Evolutionary conservation across 2,113 vertebrate genomes (phyloP), one percentile per base, ranked within the genome.

Genomic region (Genyomyrus donnyi): DNA sequence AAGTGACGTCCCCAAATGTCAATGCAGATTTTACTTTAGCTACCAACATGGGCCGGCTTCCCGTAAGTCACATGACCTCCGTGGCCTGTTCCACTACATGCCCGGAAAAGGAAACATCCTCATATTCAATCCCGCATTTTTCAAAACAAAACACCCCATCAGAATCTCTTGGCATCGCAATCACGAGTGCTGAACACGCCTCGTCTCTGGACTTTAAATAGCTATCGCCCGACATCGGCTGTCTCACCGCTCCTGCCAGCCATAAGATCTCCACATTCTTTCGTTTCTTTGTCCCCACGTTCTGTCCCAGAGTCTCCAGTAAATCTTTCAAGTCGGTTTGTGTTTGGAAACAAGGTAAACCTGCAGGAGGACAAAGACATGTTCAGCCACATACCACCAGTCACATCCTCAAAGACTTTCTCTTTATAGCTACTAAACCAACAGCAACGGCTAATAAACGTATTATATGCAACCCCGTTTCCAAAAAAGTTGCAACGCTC

Each of bases 181-280:
- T 66, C 58, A 66, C n/a, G 9, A 3, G 58, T 27, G n/a, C 58
- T 1, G n/a, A 9, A 11, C n/a, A 70, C 62, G 58, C 58, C 58
- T 27, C 2, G 9, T 27, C 11, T 66, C 1, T 11, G n/a, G 24
- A 27, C 24, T 66, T 66, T 27, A 27, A 10, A 3, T 3, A 1
- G 62, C n/a, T 70, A 31, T 70, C n/a, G n/a, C 62, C n/a, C 10
- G 9, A 48, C 83, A 24, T 85, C 74, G 39, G 45, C 21, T 24
- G 17, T 89, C 96, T 97, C 94, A 99, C 98, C 93, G 94, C 96
- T 80, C 97, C 98, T 91, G 98, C 98, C 90, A 98, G 95, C 98
- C 98, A 99, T 92, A 99, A 95, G 93, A 99, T 98, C 95, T 99
- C 98, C 91, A 99, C 98, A 91, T 99, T 99, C 95, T 99, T 99